Evolutionary conservation across 2,888 invertebrate genomes (phyloP).

Genomic region (Timema cristinae): DNA sequence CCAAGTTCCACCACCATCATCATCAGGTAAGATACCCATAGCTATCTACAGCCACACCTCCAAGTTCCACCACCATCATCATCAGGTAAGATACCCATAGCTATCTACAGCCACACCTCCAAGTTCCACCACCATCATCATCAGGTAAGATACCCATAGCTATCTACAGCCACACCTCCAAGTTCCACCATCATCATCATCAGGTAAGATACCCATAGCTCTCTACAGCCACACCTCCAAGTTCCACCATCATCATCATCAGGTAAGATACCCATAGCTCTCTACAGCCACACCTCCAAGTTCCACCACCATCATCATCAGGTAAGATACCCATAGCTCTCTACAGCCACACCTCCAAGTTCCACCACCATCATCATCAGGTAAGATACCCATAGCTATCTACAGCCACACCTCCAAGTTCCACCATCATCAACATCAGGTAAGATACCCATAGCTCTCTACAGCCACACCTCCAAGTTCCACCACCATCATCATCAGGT

Average conservation of each 20-base stretch:
- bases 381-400: conserved; percentile 31
- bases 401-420: conserved; percentile 58
- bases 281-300: conserved; percentile 54
- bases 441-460: conserved; percentile 22
- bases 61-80: conserved; percentile 78
- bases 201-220: conserved; percentile 38
- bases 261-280: conserved; percentile 37
- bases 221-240: conserved; percentile 53
- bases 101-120: conserved; percentile 47
- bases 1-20: conserved; percentile 78
- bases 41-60: conserved; percentile 47
- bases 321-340: conserved; percentile 34
- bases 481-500: conserved; percentile 74
- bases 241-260: conserved; percentile 76
- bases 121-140: conserved; percentile 81
- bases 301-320: conserved; percentile 76
- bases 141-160: conserved; percentile 39
- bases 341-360: conserved; percentile 56
- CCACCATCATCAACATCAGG: conserved; percentile 74
- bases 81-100: conserved; percentile 44
- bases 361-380: conserved; percentile 75
- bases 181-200: conserved; percentile 79
- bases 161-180: conserved; percentile 50
- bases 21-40: conserved; percentile 48
- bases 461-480: conserved; percentile 58